phyloP scores from a whole-genome alignment of 2,888 invertebrate species.

The Coleophora deauratella region DNA sequence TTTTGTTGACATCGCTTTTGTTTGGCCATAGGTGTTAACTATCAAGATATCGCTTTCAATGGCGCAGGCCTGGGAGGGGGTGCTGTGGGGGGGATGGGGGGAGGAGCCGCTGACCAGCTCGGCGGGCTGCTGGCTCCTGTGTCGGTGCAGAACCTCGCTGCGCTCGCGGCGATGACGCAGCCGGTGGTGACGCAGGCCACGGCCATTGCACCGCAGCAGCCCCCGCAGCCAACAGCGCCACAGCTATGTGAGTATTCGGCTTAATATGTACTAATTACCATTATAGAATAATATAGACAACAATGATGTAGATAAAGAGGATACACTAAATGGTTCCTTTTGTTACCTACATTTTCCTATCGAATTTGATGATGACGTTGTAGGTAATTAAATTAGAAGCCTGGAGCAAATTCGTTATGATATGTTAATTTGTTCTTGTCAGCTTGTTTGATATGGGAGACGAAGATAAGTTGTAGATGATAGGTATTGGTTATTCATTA shows the following conservation, averaged over 20 bases:
- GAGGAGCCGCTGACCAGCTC: slow-evolving; percentile 89
- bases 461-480: too few species aligned
- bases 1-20: slow-evolving; percentile 3
- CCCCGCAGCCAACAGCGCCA: slow-evolving; percentile 46
- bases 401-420: too few species aligned
- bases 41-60: slow-evolving; percentile 71
- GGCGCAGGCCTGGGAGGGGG: slow-evolving; percentile 64
- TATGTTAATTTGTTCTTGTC: too few species aligned
- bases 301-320: too few species aligned
- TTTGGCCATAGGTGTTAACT: slow-evolving; percentile 55
- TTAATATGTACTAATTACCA: too few species aligned
- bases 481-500: too few species aligned
- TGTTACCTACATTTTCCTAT: too few species aligned
- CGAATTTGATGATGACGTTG: too few species aligned
- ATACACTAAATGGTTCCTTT: too few species aligned
- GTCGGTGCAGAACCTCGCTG: slow-evolving; percentile 93
- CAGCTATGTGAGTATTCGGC: slow-evolving; percentile 54
- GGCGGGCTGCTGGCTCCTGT: slow-evolving; percentile 88
- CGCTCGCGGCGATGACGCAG: slow-evolving; percentile 87
- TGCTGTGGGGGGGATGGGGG: slow-evolving; percentile 69
- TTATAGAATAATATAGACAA: too few species aligned
- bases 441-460: too few species aligned
- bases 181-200: slow-evolving; percentile 68
- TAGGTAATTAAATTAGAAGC: too few species aligned
- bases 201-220: slow-evolving; percentile 58